Evolutionary conservation across 2,797 vertebrate genomes (phyloP).

Genomic region (Cheirogaleus major): DNA sequence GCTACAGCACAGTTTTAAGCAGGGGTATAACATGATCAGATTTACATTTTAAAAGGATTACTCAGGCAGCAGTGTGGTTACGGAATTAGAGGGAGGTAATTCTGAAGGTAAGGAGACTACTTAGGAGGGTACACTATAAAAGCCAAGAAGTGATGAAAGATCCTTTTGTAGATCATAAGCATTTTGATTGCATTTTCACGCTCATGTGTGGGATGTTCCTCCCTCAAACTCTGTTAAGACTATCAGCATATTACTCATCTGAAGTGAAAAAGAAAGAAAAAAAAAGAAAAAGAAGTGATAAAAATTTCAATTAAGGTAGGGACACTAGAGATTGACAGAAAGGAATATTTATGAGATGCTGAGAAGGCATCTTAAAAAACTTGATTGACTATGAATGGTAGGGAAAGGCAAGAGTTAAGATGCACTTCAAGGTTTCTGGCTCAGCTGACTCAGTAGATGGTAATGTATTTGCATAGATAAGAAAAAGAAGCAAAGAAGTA

Average conservation of each 20-base stretch:
- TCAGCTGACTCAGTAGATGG: not conserved
- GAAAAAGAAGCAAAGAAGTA: not conserved
- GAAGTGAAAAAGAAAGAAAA: no score
- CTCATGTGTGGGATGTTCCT: no score
- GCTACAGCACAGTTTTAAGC: not conserved
- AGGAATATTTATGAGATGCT: not conserved
- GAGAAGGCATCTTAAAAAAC: not conserved
- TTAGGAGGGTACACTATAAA: not conserved
- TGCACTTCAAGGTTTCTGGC: not conserved
- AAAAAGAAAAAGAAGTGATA: no score
- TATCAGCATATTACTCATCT: no score
- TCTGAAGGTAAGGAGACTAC: not conserved
- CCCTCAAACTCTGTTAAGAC: no score
- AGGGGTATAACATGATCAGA: not conserved
- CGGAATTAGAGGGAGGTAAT: not conserved
- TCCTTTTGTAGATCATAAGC: no score
- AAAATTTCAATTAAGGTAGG: not conserved
- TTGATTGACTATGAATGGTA: not conserved
- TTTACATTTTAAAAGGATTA: not conserved
- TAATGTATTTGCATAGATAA: not conserved
- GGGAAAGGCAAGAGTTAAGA: not conserved
- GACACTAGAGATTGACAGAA: not conserved
- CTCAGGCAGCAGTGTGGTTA: not conserved
- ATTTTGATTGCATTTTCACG: no score
- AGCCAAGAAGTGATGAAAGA: not conserved